Evolutionary conservation across 2,888 invertebrate species (phyloP).

Genomic region (Seira ritae): DNA sequence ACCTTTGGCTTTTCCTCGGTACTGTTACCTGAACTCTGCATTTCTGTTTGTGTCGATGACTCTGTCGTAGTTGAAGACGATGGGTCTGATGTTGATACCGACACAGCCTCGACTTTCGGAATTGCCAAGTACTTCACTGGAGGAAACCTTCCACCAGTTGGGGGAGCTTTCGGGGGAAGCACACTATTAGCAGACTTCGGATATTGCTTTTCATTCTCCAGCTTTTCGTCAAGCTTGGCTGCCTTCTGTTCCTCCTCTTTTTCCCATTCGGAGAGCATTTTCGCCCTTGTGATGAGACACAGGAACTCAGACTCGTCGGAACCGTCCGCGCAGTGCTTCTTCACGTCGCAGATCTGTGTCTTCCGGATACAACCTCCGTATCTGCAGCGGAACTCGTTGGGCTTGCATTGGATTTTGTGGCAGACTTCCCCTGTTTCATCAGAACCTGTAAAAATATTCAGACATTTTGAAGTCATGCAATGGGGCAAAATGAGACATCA

Average conservation of each 20-base stretch:
- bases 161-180: conserved; percentile 28
- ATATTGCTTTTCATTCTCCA: neutral
- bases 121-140: neutral
- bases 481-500: too few species aligned
- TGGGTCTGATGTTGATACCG: too few species aligned
- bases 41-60: neutral
- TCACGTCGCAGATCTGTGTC: conserved; percentile 61
- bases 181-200: conserved; percentile 37
- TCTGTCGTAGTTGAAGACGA: neutral
- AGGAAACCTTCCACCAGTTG: neutral
- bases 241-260: conserved; percentile 43
- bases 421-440: conserved; percentile 70
- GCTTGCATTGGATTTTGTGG: conserved; percentile 63
- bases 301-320: conserved; percentile 70
- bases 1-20: conserved; percentile 25
- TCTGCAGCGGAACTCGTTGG: conserved; percentile 68
- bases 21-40: neutral
- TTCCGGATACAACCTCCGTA: conserved; percentile 66
- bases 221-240: conserved; percentile 14
- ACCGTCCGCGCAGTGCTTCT: conserved; percentile 71
- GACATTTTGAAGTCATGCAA: conserved; percentile 33
- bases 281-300: conserved; percentile 71
- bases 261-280: conserved; percentile 65
- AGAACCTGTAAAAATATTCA: conserved; percentile 57
- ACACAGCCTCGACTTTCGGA: neutral